Conservation (phyloP, 1,140 invertebrate genomes). For the Ptiloglossa arizonensis region DNA sequence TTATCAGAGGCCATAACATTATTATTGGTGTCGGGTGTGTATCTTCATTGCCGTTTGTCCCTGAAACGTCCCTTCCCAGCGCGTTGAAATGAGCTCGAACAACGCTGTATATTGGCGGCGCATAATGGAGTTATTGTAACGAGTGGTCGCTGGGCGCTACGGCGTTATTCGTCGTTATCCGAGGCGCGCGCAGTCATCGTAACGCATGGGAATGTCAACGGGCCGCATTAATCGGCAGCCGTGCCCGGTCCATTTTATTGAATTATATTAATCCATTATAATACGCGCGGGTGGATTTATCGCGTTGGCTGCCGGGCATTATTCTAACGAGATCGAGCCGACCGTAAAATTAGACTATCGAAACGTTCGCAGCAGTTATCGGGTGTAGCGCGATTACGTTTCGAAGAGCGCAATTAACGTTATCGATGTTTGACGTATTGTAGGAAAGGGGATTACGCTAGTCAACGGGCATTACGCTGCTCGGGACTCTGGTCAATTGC, state of each 20-base stretch:
- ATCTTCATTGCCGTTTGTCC: constrained; percentile 39
- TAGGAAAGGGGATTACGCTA: constrained; percentile 32
- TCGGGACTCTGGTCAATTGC: background rate
- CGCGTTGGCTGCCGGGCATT: constrained; percentile 21
- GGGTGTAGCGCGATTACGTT: constrained; percentile 39
- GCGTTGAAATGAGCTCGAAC: constrained; percentile 50
- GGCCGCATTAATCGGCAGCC: constrained; percentile 48
- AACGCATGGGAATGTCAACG: constrained; percentile 61
- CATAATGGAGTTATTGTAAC: constrained; percentile 66
- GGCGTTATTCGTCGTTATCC: constrained; percentile 58
- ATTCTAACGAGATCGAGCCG: constrained; percentile 28
- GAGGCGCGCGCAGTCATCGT: constrained; percentile 29
- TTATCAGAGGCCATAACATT: constrained; percentile 27
- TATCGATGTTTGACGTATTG: constrained; percentile 54
- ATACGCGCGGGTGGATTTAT: constrained; percentile 43
- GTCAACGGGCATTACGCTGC: constrained; percentile 26
- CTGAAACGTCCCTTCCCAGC: constrained; percentile 34
- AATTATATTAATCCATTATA: constrained; percentile 56
- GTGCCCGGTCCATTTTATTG: constrained; percentile 42
- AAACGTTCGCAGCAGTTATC: constrained; percentile 43
- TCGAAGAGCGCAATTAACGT: constrained; percentile 42
- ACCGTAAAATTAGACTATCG: constrained; percentile 50
- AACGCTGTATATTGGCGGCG: constrained; percentile 55
- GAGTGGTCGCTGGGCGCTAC: constrained; percentile 42
- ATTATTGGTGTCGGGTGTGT: constrained; percentile 34